These are phyloP conservation scores for Cossypha dichroa DNA, from an alignment of 2,797 vertebrate genomes.

Conservation along the genomic window DNA sequence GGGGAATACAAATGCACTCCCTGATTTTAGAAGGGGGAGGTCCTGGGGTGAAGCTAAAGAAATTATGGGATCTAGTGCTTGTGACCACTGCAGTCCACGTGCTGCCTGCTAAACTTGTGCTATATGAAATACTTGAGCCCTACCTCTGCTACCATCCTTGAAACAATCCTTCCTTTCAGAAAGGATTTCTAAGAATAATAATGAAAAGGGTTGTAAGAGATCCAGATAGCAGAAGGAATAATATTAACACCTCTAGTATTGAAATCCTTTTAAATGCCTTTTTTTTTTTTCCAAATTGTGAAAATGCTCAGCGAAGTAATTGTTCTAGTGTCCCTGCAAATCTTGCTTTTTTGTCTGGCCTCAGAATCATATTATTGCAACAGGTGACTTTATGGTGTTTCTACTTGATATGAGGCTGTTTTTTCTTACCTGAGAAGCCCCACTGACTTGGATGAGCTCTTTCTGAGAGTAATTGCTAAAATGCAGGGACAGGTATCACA, in stretches of 20 bases:
- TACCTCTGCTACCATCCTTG: not conserved
- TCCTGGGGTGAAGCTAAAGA: not conserved
- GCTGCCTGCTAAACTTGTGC: not conserved
- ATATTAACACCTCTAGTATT: not conserved
- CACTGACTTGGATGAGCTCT: not conserved
- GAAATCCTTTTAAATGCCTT: not conserved
- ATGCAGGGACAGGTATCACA: not conserved
- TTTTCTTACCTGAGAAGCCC: not conserved
- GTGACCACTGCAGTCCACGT: fast-evolving
- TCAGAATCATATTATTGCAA: not conserved
- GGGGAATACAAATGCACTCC: not conserved
- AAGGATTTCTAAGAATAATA: not conserved
- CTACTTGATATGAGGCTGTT: not conserved
- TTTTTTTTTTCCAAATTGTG: not conserved
- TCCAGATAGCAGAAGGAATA: not conserved
- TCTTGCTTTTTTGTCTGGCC: not conserved
- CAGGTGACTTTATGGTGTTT: not conserved
- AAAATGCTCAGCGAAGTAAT: not conserved
- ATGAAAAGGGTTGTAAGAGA: not conserved
- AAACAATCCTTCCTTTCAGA: not conserved
- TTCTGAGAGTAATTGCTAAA: not conserved
- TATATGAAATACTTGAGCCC: not conserved
- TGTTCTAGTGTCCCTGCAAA: not conserved
- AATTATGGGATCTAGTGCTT: not conserved
- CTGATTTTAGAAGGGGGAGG: not conserved